A percentile compares a stretch with the other conserved stretches of the same genome.
phyloP scores from a whole-genome alignment of 2,113 vertebrate genomes.

The Corvus hawaiiensis region DNA sequence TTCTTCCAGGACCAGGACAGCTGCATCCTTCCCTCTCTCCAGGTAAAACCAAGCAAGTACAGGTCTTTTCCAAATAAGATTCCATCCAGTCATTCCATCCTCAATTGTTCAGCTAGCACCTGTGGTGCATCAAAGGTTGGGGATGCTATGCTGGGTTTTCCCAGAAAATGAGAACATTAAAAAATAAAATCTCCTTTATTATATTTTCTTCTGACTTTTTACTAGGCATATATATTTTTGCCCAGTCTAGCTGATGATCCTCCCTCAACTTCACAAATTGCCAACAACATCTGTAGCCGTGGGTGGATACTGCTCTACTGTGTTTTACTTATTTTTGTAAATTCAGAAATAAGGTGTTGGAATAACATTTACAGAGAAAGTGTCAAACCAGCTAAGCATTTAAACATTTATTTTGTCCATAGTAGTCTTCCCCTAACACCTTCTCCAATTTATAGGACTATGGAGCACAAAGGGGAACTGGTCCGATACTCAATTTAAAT shows the following conservation, averaged over 20 bases:
- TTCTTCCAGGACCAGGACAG: not conserved
- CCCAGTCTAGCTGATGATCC: not conserved
- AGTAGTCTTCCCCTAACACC: not conserved
- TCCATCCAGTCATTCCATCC: not conserved
- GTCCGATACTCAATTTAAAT: not conserved
- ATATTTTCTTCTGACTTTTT: not conserved
- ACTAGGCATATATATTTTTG: not conserved
- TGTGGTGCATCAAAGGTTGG: accelerated
- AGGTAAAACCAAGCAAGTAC: not conserved
- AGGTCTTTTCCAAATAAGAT: not conserved
- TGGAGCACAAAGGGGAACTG: not conserved
- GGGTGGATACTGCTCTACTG: not conserved
- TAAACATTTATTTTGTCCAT: not conserved
- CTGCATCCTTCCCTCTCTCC: not conserved
- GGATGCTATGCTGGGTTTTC: not conserved
- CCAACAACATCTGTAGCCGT: not conserved
- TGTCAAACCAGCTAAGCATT: not conserved
- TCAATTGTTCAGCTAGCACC: not conserved
- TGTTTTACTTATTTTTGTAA: not conserved
- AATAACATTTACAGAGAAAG: conserved; percentile 4
- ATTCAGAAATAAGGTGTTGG: not conserved
- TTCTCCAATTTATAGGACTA: not conserved
- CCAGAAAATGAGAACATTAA: not conserved
- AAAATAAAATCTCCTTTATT: not conserved
- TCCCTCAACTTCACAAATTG: not conserved